Evolutionary conservation across 2,888 invertebrate genomes (phyloP).

Genomic region (Chloroclysta siterata): DNA sequence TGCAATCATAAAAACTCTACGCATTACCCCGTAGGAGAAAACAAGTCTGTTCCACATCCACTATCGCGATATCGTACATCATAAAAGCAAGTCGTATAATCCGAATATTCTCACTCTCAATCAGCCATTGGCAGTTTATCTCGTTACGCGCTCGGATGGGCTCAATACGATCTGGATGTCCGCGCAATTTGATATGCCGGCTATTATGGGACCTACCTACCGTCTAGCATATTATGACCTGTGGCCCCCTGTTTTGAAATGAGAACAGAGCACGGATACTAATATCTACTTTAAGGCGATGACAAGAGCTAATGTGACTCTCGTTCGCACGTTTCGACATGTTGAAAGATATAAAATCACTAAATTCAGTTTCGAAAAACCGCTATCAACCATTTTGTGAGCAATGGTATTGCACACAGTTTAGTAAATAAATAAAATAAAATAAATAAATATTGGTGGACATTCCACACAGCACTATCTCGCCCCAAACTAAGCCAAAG

Average conservation of each 20-base stretch:
- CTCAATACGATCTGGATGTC: constrained; percentile 40
- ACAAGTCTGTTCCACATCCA: constrained; percentile 31
- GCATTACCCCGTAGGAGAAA: constrained; percentile 34
- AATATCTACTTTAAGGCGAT: too few relatives aligned
- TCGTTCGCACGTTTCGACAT: too few relatives aligned
- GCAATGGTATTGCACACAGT: too few relatives aligned
- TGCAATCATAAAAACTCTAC: constrained; percentile 31
- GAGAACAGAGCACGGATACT: neutral
- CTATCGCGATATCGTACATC: constrained; percentile 26
- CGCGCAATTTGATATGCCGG: constrained; percentile 44
- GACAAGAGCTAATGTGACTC: too few relatives aligned
- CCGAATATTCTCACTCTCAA: constrained; percentile 40
- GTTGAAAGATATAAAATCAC: too few relatives aligned
- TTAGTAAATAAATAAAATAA: too few relatives aligned
- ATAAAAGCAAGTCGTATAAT: constrained; percentile 42
- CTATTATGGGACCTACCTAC: constrained; percentile 16
- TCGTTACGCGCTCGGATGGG: constrained; percentile 44
- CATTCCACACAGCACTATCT: too few relatives aligned
- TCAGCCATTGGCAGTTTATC: constrained; percentile 42
- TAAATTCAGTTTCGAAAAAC: too few relatives aligned
- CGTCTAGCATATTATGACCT: constrained; percentile 8
- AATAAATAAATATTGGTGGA: too few relatives aligned
- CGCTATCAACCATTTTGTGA: too few relatives aligned
- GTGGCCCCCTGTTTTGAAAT: neutral
- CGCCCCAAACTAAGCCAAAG: too few relatives aligned